phyloP scores from a whole-genome alignment of 2,888 invertebrate genomes.

The Eutolmus rufibarbis region DNA sequence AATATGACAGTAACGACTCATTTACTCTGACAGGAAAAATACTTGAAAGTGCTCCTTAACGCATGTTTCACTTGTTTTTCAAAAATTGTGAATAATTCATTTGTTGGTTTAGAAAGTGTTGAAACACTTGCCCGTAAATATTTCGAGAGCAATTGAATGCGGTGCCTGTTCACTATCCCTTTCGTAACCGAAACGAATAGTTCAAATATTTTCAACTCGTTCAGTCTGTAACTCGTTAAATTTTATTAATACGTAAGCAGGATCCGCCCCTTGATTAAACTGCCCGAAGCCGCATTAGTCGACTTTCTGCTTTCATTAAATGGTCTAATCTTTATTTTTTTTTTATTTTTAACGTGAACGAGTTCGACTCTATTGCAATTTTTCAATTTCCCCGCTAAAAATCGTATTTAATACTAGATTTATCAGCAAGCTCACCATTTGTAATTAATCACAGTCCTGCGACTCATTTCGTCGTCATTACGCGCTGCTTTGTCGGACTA shows the following conservation, averaged over 20 bases:
- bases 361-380: not conserved
- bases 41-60: not conserved
- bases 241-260: not conserved
- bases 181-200: not conserved
- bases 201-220: not conserved
- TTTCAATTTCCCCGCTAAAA: not conserved
- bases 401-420: not conserved
- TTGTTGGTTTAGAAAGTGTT: not conserved
- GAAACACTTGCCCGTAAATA: not conserved
- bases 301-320: not conserved
- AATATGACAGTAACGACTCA: not conserved
- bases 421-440: not conserved
- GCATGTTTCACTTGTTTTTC: not conserved
- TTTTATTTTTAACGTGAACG: not conserved
- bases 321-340: not conserved
- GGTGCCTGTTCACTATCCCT: not conserved
- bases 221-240: not conserved
- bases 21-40: not conserved
- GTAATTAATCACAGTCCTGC: not conserved
- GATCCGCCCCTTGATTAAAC: not conserved
- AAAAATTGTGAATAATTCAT: not conserved
- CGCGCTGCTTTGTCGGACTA: not conserved
- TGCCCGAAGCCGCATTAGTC: not conserved
- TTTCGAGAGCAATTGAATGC: not conserved
- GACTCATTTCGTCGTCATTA: not conserved